Conservation (phyloP, 2,113 vertebrate species). For the Pelecanus crispus region DNA sequence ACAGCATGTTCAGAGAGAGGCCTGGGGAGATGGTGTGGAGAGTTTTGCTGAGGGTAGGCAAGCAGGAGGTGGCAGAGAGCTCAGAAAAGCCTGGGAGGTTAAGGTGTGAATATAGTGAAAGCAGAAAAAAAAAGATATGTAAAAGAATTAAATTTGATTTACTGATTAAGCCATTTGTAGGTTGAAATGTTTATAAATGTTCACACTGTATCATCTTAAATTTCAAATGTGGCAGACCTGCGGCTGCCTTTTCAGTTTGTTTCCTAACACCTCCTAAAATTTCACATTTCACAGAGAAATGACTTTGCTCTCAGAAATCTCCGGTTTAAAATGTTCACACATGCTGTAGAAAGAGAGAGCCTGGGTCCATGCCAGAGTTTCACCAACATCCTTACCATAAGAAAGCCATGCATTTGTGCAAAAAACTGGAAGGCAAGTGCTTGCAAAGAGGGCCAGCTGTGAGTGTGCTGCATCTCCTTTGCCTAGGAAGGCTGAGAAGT, state of each 20-base stretch:
- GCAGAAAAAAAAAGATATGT: background rate
- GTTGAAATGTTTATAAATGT: background rate
- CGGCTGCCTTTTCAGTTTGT: background rate
- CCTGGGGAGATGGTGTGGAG: background rate
- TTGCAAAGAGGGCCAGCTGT: background rate
- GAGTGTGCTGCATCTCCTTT: background rate
- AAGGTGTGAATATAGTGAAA: background rate
- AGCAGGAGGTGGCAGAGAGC: background rate
- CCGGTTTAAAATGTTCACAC: background rate
- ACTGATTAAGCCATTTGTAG: background rate
- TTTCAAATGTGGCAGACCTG: conserved; percentile 5
- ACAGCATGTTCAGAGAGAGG: background rate
- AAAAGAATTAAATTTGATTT: background rate
- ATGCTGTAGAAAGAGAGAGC: background rate
- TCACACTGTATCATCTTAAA: background rate
- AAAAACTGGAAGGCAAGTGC: background rate
- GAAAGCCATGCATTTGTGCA: background rate
- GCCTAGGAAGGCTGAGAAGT: background rate
- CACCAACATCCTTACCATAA: background rate
- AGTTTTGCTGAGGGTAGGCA: background rate
- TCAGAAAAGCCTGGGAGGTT: background rate
- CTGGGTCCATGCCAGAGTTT: background rate
- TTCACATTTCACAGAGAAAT: background rate
- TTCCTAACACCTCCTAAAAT: background rate
- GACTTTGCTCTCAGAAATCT: background rate